phyloP scores from a whole-genome alignment of 2,113 vertebrate species.

The Chloropsis cyanopogon region DNA sequence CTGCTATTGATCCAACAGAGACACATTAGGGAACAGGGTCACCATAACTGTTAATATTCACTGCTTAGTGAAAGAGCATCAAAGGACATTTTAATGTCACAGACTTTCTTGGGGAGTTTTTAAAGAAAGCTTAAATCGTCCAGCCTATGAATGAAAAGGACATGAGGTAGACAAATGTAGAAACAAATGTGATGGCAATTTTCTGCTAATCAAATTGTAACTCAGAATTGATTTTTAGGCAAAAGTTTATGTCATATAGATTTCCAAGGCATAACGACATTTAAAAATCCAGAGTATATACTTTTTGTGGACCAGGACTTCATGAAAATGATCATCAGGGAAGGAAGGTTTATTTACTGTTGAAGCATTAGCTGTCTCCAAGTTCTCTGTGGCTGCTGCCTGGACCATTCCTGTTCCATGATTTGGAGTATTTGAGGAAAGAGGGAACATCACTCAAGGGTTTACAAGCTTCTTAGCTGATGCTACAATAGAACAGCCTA shows the following conservation, averaged over 20 bases:
- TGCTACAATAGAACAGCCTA: not conserved
- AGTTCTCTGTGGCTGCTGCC: not conserved
- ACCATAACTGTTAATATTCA: constrained; percentile 97
- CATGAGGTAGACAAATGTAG: constrained; percentile 89
- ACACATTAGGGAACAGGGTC: constrained; percentile 97
- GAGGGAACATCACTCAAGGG: not conserved
- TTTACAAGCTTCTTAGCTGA: not conserved
- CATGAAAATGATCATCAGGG: not conserved
- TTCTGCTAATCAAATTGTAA: constrained; percentile 93
- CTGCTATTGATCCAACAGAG: constrained; percentile 96
- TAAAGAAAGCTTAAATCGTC: constrained; percentile 83
- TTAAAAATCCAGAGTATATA: constrained; percentile 80
- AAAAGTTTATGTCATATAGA: constrained; percentile 85
- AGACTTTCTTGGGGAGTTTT: constrained; percentile 98
- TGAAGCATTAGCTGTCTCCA: not conserved
- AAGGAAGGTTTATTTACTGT: constrained; percentile 61
- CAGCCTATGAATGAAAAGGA: constrained; percentile 98
- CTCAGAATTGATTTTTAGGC: constrained; percentile 89
- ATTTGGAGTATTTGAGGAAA: not conserved
- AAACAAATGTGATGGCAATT: constrained; percentile 95
- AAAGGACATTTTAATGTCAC: constrained; percentile 99
- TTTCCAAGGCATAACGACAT: constrained; percentile 84
- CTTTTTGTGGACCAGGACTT: constrained; percentile 68
- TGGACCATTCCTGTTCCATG: not conserved
- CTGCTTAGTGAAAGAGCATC: constrained; percentile 97